Percentiles rank a stretch among this genome's conserved stretches.
Conservation (phyloP, 2,888 invertebrate genomes). For the Diploptera punctata region DNA sequence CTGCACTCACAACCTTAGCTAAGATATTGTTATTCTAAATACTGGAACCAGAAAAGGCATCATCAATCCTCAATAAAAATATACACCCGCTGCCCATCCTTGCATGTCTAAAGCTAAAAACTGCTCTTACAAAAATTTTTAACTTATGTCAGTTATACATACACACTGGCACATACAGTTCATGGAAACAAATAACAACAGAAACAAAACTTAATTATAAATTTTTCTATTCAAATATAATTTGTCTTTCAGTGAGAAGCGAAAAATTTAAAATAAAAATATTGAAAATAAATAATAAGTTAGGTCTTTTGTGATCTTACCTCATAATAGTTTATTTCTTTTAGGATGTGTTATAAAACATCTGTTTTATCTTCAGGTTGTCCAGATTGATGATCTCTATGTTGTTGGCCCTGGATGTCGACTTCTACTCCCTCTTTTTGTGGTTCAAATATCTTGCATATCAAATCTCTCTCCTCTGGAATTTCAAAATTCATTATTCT, state of each 20-base stretch:
- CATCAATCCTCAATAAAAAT: constrained; percentile 19
- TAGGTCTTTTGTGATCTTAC: background rate
- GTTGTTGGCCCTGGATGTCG: no score
- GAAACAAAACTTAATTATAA: background rate
- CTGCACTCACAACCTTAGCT: background rate
- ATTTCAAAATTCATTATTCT: no score
- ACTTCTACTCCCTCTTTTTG: no score
- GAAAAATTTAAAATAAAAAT: background rate
- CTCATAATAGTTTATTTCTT: no score
- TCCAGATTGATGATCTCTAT: no score
- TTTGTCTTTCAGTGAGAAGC: background rate
- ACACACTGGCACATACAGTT: background rate
- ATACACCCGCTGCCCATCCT: background rate
- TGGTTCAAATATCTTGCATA: no score
- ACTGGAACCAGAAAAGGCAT: constrained; percentile 7
- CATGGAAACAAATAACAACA: background rate
- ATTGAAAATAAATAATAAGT: background rate
- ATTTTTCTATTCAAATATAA: background rate
- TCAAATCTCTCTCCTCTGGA: no score
- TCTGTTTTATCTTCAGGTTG: no score
- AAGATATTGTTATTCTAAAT: background rate
- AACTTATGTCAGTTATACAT: background rate
- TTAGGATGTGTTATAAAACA: no score
- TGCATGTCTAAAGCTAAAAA: background rate
- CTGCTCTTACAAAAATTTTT: background rate